phyloP scores from a whole-genome alignment of 92 coral and sea anemone genomes.

The Zoanthus sociatus region DNA sequence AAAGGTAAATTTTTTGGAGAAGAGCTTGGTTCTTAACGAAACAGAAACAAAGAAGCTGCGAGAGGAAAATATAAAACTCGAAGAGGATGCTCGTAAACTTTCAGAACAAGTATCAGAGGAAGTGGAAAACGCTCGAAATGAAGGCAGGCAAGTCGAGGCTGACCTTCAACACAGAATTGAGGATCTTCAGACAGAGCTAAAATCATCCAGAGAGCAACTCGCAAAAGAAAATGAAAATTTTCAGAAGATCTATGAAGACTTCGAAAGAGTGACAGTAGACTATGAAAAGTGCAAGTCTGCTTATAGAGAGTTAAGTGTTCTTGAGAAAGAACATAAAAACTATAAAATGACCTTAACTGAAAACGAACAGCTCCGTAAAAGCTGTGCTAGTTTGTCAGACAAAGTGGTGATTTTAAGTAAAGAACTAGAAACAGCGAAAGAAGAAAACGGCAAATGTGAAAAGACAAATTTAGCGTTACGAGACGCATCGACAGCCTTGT shows the following conservation, averaged over 20 bases:
- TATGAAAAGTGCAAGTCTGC: conserved; percentile 6
- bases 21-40: not conserved
- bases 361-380: not conserved
- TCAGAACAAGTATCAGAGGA: conserved; percentile 50
- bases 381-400: not conserved
- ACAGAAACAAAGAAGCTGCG: not conserved
- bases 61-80: conserved; percentile 18
- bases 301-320: not conserved
- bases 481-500: conserved; percentile 11
- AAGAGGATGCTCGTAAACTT: conserved; percentile 35
- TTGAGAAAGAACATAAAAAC: conserved; percentile 10
- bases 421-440: not conserved
- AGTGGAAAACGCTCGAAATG: conserved; percentile 41
- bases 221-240: conserved; percentile 11
- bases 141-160: conserved; percentile 29
- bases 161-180: conserved; percentile 26
- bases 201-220: not conserved
- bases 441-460: not conserved
- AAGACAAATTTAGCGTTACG: not conserved
- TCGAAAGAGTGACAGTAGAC: conserved; percentile 13
- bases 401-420: not conserved
- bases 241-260: not conserved
- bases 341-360: conserved; percentile 2
- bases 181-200: conserved; percentile 17
- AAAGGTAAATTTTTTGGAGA: not conserved